Base-by-base conservation (phyloP, 2,113 vertebrate species). In the Microtus oregoni region DNA sequence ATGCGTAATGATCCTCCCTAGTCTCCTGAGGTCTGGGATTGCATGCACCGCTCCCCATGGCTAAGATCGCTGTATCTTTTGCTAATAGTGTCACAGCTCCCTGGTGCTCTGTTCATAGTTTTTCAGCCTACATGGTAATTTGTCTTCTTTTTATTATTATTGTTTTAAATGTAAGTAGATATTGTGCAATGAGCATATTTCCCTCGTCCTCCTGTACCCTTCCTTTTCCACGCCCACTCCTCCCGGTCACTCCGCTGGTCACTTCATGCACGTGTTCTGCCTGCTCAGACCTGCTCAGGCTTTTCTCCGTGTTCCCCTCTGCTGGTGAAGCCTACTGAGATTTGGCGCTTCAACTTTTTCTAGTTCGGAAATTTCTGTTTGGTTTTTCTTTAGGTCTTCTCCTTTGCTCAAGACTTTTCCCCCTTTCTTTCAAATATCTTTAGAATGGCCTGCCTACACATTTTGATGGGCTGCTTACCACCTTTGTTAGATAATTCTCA, bases 321-420 rank as follows among this genome's bases (percentile, higher is more conserved):
- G 11, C 38, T 93, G 44, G 15, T 50, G 70, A 81, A 81, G 38
- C 22, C 35, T n/a, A 86, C 22, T 94, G 11, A 78, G 14, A 83
- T 55, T 76, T 83, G 75, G 15, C 85, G 32, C 50, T 30, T 10
- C 67, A 78, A 20, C 55, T 88, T 91, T 70, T 86, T 13, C 55
- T 58, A 50, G 14, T 88, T 86, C 63, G 38, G 63, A 92, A 88
- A 47, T 92, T 77, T 94, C 41, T 24, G 50, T 79, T 95, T 68
- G 38, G 24, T 35, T 92, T 35, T 92, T 79, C 65, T 87, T 90
- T 77, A n/a, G 65, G n/a, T 92, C 32, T 85, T 89, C 28, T 68
- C 10, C 92, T 94, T 91, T 85, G 41, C 10, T 90, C 41, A 78
- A 55, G 15, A 63, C 50, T 77, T 85, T 77, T 86, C 14, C 15